phyloP scores from a whole-genome alignment of 2,888 invertebrate species.

The Thera obeliscata region DNA sequence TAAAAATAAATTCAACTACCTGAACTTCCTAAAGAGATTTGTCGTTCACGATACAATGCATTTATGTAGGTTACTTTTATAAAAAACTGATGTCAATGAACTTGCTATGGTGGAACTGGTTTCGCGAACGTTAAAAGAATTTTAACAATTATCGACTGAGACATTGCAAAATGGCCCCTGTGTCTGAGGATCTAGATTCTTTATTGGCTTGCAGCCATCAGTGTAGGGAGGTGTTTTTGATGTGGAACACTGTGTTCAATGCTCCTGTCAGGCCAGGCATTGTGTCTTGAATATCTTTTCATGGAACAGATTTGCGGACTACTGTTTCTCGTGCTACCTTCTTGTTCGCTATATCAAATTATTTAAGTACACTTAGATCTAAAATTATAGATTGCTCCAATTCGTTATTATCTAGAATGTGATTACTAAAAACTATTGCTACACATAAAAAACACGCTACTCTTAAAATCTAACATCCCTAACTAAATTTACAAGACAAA shows the following conservation, averaged over 20 bases:
- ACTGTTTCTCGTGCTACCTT: neutral
- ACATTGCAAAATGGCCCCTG: slow-evolving; percentile 17
- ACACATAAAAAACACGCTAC: too few relatives aligned
- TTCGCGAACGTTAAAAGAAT: slow-evolving; percentile 45
- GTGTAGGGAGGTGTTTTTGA: slow-evolving; percentile 5
- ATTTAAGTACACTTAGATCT: too few relatives aligned
- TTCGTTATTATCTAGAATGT: too few relatives aligned
- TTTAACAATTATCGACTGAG: slow-evolving; percentile 33
- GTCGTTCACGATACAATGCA: neutral
- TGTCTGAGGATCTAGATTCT: neutral
- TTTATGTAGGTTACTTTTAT: slow-evolving; percentile 1
- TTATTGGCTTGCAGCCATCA: slow-evolving; percentile 8
- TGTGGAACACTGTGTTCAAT: slow-evolving; percentile 2
- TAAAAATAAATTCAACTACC: neutral
- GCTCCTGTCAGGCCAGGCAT: neutral
- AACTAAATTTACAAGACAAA: too few relatives aligned
- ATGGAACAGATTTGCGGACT: neutral
- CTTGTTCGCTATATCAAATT: too few relatives aligned
- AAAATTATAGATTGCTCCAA: too few relatives aligned
- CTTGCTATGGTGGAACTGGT: slow-evolving; percentile 47
- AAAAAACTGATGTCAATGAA: slow-evolving; percentile 45
- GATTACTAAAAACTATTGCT: too few relatives aligned
- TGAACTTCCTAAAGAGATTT: neutral
- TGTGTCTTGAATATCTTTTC: slow-evolving; percentile 5
- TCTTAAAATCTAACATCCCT: too few relatives aligned